Conservation (phyloP, 2,888 invertebrate species). For the Lycaena phlaeas region DNA sequence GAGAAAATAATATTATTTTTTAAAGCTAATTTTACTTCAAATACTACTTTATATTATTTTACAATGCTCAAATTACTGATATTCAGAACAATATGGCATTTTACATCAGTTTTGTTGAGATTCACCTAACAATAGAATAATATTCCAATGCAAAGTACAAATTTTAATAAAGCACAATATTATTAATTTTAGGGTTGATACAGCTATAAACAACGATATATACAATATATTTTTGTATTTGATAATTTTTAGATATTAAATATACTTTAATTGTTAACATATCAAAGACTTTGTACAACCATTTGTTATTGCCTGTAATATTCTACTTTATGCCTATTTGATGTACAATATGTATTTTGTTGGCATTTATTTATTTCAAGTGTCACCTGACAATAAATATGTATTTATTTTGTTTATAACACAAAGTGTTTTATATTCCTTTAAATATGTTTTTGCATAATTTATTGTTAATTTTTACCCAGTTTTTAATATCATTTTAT, state of each 20-base stretch:
- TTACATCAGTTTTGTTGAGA: background rate
- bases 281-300: conserved; percentile 43
- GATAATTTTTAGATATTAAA: conserved; percentile 40
- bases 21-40: too few species aligned
- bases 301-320: conserved; percentile 17
- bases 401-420: conserved; percentile 38
- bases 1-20: background rate
- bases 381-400: conserved; percentile 47
- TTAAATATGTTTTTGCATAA: conserved; percentile 45
- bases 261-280: conserved; percentile 38
- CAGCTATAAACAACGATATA: conserved; percentile 57
- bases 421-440: conserved; percentile 57
- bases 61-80: too few species aligned
- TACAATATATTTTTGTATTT: conserved; percentile 56
- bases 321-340: background rate
- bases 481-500: conserved; percentile 28
- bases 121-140: conserved; percentile 22
- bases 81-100: too few species aligned
- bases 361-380: conserved; percentile 38
- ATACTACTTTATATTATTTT: too few species aligned
- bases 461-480: conserved; percentile 42
- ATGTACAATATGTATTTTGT: conserved; percentile 8
- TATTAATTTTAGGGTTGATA: conserved; percentile 40
- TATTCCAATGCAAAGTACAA: conserved; percentile 43
- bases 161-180: conserved; percentile 27